A percentile compares a stretch with the other conserved stretches of the same genome.
phyloP scores from a whole-genome alignment of 37 sponge, comb jelly and placozoan species.

The Agelas oroides region DNA sequence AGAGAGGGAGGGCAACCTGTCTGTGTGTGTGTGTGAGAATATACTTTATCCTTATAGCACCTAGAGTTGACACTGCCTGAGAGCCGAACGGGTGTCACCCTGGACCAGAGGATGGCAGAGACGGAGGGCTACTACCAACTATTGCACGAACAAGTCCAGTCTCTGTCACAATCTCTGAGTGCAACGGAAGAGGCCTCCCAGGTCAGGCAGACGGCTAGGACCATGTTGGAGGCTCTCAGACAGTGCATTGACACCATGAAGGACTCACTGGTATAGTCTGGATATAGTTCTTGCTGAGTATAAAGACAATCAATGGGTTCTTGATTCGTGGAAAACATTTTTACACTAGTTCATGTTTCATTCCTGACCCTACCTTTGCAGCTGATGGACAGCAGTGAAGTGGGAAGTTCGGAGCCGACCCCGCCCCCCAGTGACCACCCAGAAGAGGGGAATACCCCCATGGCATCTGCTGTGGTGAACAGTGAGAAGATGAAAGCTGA shows the following conservation, averaged over 20 bases:
- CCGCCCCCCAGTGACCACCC: not conserved
- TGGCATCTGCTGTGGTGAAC: not conserved
- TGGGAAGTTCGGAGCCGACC: not conserved
- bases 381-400: not conserved
- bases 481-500: not conserved
- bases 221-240: slow-evolving; percentile 72
- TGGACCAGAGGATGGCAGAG: slow-evolving; percentile 69
- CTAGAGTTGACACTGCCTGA: slow-evolving; percentile 35
- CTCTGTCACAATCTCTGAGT: slow-evolving; percentile 18
- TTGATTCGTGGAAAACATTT: too few species aligned
- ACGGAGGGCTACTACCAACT: slow-evolving; percentile 79
- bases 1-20: not conserved
- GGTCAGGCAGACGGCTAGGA: slow-evolving; percentile 42
- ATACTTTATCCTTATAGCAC: slow-evolving; percentile 21
- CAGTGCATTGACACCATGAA: slow-evolving; percentile 77
- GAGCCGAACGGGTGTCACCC: slow-evolving; percentile 4
- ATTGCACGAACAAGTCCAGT: slow-evolving; percentile 63
- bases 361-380: too few species aligned
- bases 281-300: too few species aligned
- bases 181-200: slow-evolving; percentile 44
- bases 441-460: not conserved
- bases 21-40: not conserved
- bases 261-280: slow-evolving; percentile 17
- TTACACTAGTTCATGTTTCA: too few species aligned
- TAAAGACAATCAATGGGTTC: not conserved